Evolutionary conservation across 1,140 invertebrate species (phyloP).

Genomic region (Scaptomyza pallida): DNA sequence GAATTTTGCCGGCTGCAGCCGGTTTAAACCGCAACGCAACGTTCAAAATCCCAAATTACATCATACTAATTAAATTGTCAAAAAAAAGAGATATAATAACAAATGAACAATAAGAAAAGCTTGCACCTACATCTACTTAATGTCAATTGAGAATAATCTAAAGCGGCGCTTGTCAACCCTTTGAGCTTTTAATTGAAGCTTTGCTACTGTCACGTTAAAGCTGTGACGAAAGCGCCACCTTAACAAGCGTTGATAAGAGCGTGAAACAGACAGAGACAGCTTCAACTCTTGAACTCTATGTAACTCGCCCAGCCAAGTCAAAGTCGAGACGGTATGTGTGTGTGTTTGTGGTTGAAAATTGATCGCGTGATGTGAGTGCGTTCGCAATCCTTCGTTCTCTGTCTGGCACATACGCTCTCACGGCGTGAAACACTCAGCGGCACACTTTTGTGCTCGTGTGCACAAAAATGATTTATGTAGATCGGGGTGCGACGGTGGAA

Average conservation of each 20-base stretch:
- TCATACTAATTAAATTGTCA: slow-evolving; percentile 59
- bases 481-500: not conserved
- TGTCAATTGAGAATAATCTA: slow-evolving; percentile 22
- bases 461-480: slow-evolving; percentile 28
- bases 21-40: slow-evolving; percentile 49
- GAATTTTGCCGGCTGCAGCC: slow-evolving; percentile 50
- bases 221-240: slow-evolving; percentile 37
- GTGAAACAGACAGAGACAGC: slow-evolving; percentile 1
- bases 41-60: slow-evolving; percentile 33
- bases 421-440: slow-evolving; percentile 33
- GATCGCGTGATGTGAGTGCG: slow-evolving; percentile 69
- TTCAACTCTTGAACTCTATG: slow-evolving; percentile 48
- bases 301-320: slow-evolving; percentile 23
- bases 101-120: slow-evolving; percentile 7
- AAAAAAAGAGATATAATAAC: slow-evolving; percentile 3
- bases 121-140: slow-evolving; percentile 3
- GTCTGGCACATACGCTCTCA: slow-evolving; percentile 9
- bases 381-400: slow-evolving; percentile 4
- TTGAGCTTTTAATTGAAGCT: slow-evolving; percentile 40
- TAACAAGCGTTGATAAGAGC: slow-evolving; percentile 31
- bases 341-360: slow-evolving; percentile 12
- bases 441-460: slow-evolving; percentile 45
- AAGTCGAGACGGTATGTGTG: slow-evolving; percentile 21
- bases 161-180: slow-evolving; percentile 19
- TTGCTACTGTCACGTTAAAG: not conserved